Evolutionary conservation across 2,888 invertebrate species (phyloP).

Genomic region (Lepeophtheirus nordmannii): DNA sequence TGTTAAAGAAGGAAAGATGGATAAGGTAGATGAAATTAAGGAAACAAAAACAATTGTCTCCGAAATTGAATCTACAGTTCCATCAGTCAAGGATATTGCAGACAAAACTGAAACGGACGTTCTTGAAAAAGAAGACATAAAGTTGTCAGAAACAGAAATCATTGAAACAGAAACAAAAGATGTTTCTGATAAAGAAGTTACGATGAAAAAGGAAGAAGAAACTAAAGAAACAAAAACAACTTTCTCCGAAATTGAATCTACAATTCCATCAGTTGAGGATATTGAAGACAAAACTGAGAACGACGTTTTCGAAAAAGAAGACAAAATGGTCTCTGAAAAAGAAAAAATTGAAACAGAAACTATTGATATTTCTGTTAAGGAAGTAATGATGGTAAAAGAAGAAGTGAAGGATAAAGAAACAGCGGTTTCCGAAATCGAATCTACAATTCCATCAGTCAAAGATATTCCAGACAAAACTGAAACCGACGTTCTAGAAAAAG

Average conservation of each 20-base stretch:
- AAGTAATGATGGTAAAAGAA: too few species aligned
- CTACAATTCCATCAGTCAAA: neutral
- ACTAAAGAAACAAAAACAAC: slow-evolving; percentile 22
- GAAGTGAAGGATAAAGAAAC: too few species aligned
- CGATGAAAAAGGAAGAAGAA: slow-evolving; percentile 24
- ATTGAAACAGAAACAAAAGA: slow-evolving; percentile 11
- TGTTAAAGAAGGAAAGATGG: slow-evolving; percentile 14
- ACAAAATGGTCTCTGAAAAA: slow-evolving; percentile 18
- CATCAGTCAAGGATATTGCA: slow-evolving; percentile 25
- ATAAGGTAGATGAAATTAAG: slow-evolving; percentile 23
- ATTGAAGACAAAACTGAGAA: slow-evolving; percentile 18
- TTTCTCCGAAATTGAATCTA: slow-evolving; percentile 18
- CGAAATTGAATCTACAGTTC: slow-evolving; percentile 15
- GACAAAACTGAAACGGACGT: slow-evolving; percentile 7
- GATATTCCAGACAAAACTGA: neutral
- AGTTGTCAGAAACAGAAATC: too few species aligned
- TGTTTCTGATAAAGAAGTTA: neutral
- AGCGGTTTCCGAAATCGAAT: too few species aligned
- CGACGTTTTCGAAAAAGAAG: too few species aligned
- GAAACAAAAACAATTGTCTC: slow-evolving; percentile 23
- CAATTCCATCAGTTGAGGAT: slow-evolving; percentile 25
- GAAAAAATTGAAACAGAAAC: slow-evolving; percentile 7
- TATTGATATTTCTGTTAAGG: too few species aligned
- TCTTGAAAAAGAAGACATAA: too few species aligned
- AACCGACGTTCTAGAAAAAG: too few species aligned